A percentile compares a stretch with the other conserved stretches of the same genome.
phyloP scores from a whole-genome alignment of 1,140 invertebrate genomes.

The Drosophila jambulina region DNA sequence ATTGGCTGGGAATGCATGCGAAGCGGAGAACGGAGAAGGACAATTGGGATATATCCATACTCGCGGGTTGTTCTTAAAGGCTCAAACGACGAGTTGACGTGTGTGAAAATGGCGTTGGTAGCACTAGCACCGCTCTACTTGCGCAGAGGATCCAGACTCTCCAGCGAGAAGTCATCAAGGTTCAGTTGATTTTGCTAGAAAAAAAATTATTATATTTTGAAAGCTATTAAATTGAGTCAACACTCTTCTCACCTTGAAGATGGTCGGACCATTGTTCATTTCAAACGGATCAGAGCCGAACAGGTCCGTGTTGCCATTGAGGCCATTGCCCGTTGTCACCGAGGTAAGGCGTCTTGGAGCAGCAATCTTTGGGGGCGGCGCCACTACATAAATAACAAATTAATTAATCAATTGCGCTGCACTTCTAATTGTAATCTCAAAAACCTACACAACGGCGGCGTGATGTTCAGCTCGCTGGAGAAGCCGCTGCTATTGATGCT shows the following conservation, averaged over 20 bases:
- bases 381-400: slow-evolving; percentile 87
- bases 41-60: slow-evolving; percentile 7
- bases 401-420: slow-evolving; percentile 6
- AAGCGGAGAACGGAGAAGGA: slow-evolving; percentile 11
- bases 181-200: slow-evolving; percentile 76
- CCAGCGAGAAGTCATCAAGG: slow-evolving; percentile 93
- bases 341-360: slow-evolving; percentile 82
- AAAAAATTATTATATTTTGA: background rate
- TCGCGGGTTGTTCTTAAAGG: slow-evolving; percentile 22
- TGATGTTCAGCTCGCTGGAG: slow-evolving; percentile 77
- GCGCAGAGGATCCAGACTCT: slow-evolving; percentile 92
- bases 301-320: slow-evolving; percentile 87
- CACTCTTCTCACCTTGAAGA: slow-evolving; percentile 69
- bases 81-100: slow-evolving; percentile 38
- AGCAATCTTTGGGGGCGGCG: slow-evolving; percentile 91
- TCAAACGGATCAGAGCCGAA: slow-evolving; percentile 89
- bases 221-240: no score
- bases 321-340: slow-evolving; percentile 77
- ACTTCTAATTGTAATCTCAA: background rate
- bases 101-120: slow-evolving; percentile 68
- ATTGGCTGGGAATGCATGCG: slow-evolving; percentile 51
- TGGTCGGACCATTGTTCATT: slow-evolving; percentile 77
- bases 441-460: slow-evolving; percentile 89
- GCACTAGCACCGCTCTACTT: slow-evolving; percentile 84
- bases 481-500: slow-evolving; percentile 75